A percentile compares a stretch with the other conserved stretches of the same genome.
phyloP scores from a whole-genome alignment of 2,797 vertebrate species.

The Dromococcyx pavoninus region DNA sequence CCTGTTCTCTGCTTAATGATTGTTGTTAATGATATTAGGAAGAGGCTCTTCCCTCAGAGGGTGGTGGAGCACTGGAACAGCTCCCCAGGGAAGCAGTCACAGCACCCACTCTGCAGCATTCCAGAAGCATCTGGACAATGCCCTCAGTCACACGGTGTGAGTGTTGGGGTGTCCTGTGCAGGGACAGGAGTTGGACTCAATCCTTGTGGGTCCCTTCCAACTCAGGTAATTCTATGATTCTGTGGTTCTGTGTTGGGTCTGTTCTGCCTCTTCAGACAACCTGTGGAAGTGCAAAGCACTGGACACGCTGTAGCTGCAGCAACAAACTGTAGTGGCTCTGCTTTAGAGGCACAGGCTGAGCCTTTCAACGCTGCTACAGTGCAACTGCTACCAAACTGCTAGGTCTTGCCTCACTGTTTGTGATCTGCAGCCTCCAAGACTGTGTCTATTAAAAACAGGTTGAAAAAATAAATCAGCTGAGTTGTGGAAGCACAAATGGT shows the following conservation, averaged over 20 bases:
- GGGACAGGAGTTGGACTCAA: too few relatives aligned
- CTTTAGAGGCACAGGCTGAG: neutral
- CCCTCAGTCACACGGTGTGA: too few relatives aligned
- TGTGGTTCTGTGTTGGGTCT: too few relatives aligned
- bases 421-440: neutral
- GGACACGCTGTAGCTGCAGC: neutral
- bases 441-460: neutral
- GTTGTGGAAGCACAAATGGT: neutral
- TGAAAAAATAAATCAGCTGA: neutral
- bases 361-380: neutral
- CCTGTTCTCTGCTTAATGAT: neutral
- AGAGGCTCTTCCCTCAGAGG: too few relatives aligned
- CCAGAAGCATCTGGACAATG: too few relatives aligned
- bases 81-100: too few relatives aligned
- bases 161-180: too few relatives aligned
- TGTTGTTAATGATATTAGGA: too few relatives aligned
- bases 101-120: too few relatives aligned
- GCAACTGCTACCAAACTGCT: neutral
- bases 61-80: too few relatives aligned
- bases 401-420: neutral
- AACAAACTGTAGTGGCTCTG: neutral
- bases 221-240: too few relatives aligned
- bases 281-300: neutral
- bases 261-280: neutral
- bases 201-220: too few relatives aligned